Evolutionary conservation across 2,797 vertebrate genomes (phyloP), one percentile per base, ranked within the genome.

Genomic region (Leptoclinus maculatus): DNA sequence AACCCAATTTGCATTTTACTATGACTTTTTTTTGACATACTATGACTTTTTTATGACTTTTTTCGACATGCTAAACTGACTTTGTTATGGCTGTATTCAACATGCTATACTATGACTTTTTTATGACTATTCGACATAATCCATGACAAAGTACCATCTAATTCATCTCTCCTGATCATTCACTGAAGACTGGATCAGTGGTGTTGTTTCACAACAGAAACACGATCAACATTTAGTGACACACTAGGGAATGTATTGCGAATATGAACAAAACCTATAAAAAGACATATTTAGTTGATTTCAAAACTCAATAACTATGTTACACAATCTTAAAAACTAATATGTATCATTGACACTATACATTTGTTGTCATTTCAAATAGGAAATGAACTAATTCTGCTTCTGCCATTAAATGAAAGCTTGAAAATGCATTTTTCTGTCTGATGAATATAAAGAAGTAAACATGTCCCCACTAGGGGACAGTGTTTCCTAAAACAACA

Each of bases 401-500:
- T 19, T 51, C n/a, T 47, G 19, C 49, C 45, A 49, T 53, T 59
- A 29, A 53, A 2, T 53, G 1, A 47, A n/a, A 60, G 3, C 7
- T 60, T 62, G 0, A 49, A 49, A 74, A 53, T 7, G 11, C 4
- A 36, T 45, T 34, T 56, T 38, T 65, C 3, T 43, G 12, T 23
- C 1, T 59, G 2, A 25, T 39, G 8, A 47, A 34, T 2, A 19
- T 43, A 29, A 41, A 64, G 0, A 43, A 38, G 5, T 38, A 13
- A 29, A n/a, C 2, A 13, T 51, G 0, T 57, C 5, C 0, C 88
- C 92, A 90, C 83, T 41, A 87, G 90, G 71, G 78, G 80, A 75
- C 86, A 91, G 69, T 82, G 59, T 88, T 90, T 88, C 59, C 64
- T 78, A 21, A 82, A 70, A 54, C 21, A 83, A 78, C 23, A 23